Base-by-base conservation (phyloP, 1,140 invertebrate genomes). In the Prorops nasuta region DNA sequence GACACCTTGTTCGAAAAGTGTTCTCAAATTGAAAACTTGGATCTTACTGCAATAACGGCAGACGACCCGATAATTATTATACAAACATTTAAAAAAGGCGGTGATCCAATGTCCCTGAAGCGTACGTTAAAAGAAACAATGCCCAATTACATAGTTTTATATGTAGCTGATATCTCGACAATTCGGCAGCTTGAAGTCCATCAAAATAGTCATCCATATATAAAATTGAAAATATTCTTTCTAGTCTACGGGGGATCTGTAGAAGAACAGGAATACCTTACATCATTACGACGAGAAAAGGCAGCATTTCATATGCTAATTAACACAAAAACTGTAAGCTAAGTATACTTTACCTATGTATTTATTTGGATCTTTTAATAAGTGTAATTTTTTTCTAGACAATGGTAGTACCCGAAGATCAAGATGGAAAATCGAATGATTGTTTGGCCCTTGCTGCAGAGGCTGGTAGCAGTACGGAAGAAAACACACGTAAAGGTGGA, bases 201-300 rank as follows among this genome's bases (percentile, higher is more conserved):
- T 58, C 86, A 88, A 60, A 84, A 84, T 32, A 72, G 77, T 12
- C 72, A 84, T 61, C 78, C 83, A 3, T 78, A 80, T 0, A 67
- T 79, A 3, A 69, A 77, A 4, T 67, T 92, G 1, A 85, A 84
- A 61, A 85, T 96, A n/a, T 97, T 91, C 72, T 94, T 96, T 61
- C 67, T 97, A 17, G 84, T 96, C 38, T 94, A 96, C 69, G 85
- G 86, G 9, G 88, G 88, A 18, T 96, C 94, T 15, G 90, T 94
- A 0, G 96, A 98, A 79, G 96, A 98, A 74, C 96, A 98, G 80
- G 84, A 89, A 2, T 98, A 97, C 74, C 78, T 98, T 12, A 97
- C 93, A 1, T 84, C 88, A 3, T 78, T 98, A 36, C 80, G 91
- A 49, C 83, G 87, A 52, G 96, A 98, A 75, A 98, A 98, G 73